Base-by-base conservation (phyloP, 2,888 invertebrate species). In the Diadegma fenestrale region DNA sequence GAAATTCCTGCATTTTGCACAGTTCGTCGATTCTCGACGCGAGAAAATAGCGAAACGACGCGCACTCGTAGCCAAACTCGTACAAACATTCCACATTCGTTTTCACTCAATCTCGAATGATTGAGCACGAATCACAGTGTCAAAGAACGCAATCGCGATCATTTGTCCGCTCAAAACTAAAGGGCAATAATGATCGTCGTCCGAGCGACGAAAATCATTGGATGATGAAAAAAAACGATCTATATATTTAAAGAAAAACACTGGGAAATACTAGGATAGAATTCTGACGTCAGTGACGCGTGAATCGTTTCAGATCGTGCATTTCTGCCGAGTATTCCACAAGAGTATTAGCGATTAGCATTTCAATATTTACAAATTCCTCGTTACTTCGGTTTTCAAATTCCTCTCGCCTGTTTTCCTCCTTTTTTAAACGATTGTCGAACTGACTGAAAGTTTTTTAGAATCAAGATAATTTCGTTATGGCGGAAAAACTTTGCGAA, bases 361-460 rank as follows among this genome's bases (percentile, higher is more conserved):
- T 69, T 80, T 79, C 58, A 80, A 75, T 75, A 77, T 73, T 78
- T 72, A 26, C 19, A 51, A 64, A 71, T 51, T 64, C 54, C 72
- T 72, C 58, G 64, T 79, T 86, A 66, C 71, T 79, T 80, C 76
- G 81, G 41, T 51, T 81, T 66, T 64, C 33, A 88, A 87, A 14
- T 69, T n/a, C n/a, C 48, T 78, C 72, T 76, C 26, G 30, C 12
- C 26, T 5, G 5, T 89, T 89, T 90, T 91, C 90, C 64, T 37
- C 43, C n/a, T 22, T 69, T 45, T 33, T 61, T 79, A n/a, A 90
- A 89, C 90, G 90, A 12, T 90, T 89, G 87, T 87, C 88, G 89
- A 90, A 89, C 88, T 84, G 92, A 92, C 91, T 92, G 92, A 92
- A 89, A 89, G 86, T 90, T 80, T 78, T 77, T 75, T 75, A 66